These are phyloP conservation scores for Bothrops alternatus DNA, from an alignment of 2,797 vertebrate genomes.

Conservation along the genomic window DNA sequence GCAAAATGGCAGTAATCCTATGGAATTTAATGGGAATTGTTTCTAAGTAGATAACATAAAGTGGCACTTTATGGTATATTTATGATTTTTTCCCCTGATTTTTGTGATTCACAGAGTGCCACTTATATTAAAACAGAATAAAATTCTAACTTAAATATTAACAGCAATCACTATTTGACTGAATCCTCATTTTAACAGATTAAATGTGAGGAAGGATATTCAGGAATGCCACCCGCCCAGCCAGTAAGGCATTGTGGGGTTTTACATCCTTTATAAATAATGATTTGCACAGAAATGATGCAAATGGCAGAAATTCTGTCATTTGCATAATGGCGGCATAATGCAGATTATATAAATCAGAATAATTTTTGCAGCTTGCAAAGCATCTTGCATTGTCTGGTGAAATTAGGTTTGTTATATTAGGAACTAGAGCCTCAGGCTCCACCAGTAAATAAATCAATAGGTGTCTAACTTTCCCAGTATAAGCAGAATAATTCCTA, in stretches of 20 bases:
- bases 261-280: background rate
- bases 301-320: background rate
- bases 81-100: background rate
- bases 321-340: background rate
- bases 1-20: background rate
- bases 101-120: background rate
- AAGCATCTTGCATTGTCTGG: background rate
- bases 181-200: background rate
- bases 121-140: background rate
- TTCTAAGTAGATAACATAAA: background rate
- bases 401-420: background rate
- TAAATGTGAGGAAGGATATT: background rate
- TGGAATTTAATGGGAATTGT: background rate
- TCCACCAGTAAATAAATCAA: background rate
- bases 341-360: background rate
- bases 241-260: background rate
- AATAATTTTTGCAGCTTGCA: background rate
- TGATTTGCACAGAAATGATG: background rate
- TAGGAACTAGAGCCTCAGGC: background rate
- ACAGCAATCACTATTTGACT: background rate
- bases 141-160: background rate
- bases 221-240: background rate
- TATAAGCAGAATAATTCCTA: background rate
- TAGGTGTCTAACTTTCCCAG: background rate
- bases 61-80: background rate